Conservation (phyloP, 2,888 invertebrate species). For the Amblyteles armatorius region DNA sequence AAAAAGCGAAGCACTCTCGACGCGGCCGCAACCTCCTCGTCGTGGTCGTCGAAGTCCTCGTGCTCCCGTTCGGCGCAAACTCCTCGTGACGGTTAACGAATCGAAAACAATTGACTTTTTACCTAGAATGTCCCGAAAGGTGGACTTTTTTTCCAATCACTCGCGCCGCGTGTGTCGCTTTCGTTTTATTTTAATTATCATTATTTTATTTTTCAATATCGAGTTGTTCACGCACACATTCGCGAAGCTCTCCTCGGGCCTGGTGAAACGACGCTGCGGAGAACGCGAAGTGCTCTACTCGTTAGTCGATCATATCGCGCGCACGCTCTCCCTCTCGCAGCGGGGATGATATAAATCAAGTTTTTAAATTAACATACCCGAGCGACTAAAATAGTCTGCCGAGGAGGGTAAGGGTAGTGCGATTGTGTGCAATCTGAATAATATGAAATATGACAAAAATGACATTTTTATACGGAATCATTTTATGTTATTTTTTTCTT, state of each 20-base stretch:
- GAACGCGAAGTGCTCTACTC: conserved; percentile 16
- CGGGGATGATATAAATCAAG: conserved; percentile 42
- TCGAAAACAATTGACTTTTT: conserved; percentile 53
- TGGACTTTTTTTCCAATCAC: neutral
- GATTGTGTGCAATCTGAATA: neutral
- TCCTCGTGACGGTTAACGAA: conserved; percentile 53
- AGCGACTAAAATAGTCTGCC: neutral
- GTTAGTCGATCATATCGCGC: conserved; percentile 47
- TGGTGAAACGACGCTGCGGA: conserved; percentile 30
- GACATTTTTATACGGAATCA: neutral
- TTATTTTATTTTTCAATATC: conserved; percentile 7
- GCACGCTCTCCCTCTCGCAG: neutral
- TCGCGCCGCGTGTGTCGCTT: neutral
- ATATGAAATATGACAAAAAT: neutral
- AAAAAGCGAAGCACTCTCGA: conserved; percentile 52
- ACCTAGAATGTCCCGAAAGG: conserved; percentile 19
- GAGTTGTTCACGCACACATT: neutral
- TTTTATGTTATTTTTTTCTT: neutral
- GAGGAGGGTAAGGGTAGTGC: neutral
- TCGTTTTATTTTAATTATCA: neutral
- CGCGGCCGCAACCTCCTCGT: conserved; percentile 22
- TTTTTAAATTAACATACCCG: conserved; percentile 23
- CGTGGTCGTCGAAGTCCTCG: conserved; percentile 16
- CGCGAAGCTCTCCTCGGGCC: neutral
- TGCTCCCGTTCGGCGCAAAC: conserved; percentile 21